phyloP scores from a whole-genome alignment of 2,113 vertebrate genomes.

The Leptobrachium ailaonicum region DNA sequence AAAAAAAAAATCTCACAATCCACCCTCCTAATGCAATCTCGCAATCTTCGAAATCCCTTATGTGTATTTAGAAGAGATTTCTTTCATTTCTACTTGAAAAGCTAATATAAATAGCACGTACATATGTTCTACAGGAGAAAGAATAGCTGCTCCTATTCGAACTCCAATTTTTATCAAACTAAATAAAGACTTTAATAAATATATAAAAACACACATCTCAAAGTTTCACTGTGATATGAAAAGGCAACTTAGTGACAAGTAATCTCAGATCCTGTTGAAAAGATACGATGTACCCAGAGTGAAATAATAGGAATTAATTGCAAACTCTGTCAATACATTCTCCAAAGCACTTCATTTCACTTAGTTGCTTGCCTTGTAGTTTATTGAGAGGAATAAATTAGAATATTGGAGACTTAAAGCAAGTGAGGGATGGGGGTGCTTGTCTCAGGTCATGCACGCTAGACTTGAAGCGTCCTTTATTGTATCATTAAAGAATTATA shows the following conservation, averaged over 20 bases:
- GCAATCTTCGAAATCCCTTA: constrained; percentile 6
- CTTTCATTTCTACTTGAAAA: neutral
- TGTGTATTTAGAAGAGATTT: neutral
- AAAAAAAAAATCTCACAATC: neutral
- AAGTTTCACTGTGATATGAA: too few relatives aligned
- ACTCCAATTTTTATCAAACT: neutral
- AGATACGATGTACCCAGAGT: neutral
- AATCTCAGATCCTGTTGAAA: too few relatives aligned
- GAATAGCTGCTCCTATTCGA: neutral
- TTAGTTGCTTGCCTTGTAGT: neutral
- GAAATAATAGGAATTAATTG: constrained; percentile 11
- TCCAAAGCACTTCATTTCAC: constrained; percentile 20
- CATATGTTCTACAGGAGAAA: neutral
- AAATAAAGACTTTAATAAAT: neutral
- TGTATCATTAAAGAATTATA: too few relatives aligned
- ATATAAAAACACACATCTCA: too few relatives aligned
- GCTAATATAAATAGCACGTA: neutral
- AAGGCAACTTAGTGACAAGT: too few relatives aligned
- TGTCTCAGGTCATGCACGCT: too few relatives aligned
- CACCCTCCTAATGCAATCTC: neutral
- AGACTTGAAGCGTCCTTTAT: too few relatives aligned
- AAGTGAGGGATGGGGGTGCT: too few relatives aligned
- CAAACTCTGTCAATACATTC: constrained; percentile 9
- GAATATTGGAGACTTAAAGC: neutral
- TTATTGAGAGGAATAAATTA: neutral